Percentiles rank a stretch among this genome's conserved stretches.
Conservation (phyloP, 2,797 vertebrate genomes). For the Molossus alvarezi region DNA sequence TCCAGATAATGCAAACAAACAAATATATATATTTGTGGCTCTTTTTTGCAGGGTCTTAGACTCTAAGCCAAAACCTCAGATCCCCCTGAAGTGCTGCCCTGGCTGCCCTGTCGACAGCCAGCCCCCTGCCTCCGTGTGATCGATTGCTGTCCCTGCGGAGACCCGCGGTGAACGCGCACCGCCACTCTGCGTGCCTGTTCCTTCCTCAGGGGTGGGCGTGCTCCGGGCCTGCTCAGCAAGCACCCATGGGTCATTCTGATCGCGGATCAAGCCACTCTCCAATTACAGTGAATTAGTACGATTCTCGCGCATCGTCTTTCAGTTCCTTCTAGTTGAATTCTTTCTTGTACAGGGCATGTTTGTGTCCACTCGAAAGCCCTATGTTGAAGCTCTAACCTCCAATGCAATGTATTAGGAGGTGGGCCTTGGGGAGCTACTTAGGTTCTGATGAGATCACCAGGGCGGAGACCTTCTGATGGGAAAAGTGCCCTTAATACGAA, state of each 20-base stretch:
- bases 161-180: too few relatives aligned
- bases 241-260: too few relatives aligned
- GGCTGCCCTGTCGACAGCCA: too few relatives aligned
- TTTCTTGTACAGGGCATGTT: background rate
- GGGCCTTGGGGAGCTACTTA: background rate
- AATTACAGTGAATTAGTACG: background rate
- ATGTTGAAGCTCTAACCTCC: background rate
- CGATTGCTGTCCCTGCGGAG: too few relatives aligned
- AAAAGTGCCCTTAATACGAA: background rate
- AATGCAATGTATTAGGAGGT: background rate
- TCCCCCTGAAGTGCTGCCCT: too few relatives aligned
- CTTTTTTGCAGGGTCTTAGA: background rate
- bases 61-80: too few relatives aligned
- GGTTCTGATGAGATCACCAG: background rate
- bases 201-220: background rate
- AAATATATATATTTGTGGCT: background rate
- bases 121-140: too few relatives aligned
- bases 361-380: background rate
- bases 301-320: background rate
- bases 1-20: background rate
- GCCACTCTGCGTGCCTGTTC: too few relatives aligned
- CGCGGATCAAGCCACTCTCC: background rate
- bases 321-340: background rate
- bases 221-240: too few relatives aligned
- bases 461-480: background rate